Evolutionary conservation across 2,888 invertebrate genomes (phyloP).

Genomic region (Coelopa pilipes): DNA sequence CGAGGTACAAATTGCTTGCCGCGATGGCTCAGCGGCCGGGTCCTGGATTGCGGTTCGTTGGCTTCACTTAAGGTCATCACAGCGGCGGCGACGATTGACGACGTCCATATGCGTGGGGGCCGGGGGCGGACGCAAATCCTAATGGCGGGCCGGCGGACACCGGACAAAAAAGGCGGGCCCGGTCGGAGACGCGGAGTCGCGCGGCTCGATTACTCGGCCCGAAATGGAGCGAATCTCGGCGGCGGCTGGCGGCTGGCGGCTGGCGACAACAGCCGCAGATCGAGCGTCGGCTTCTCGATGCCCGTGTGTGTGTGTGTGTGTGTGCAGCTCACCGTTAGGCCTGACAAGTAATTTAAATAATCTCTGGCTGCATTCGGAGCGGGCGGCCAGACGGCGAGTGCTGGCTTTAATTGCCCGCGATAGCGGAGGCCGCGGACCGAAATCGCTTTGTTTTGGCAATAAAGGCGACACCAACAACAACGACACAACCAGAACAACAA

Average conservation of each 20-base stretch:
- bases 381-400: not conserved
- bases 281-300: not conserved
- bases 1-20: slow-evolving; percentile 11
- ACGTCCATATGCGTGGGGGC: not conserved
- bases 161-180: not conserved
- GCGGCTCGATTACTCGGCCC: not conserved
- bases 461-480: slow-evolving; percentile 7
- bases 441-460: not conserved
- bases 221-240: slow-evolving; percentile 5
- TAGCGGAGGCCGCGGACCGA: no score
- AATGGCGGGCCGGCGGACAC: not conserved
- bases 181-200: no score
- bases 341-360: slow-evolving; percentile 7
- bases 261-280: not conserved
- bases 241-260: no score
- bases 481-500: not conserved
- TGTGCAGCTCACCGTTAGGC: not conserved
- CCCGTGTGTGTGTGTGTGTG: not conserved
- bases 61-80: slow-evolving; percentile 18
- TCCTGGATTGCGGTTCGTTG: no score
- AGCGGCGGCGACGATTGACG: not conserved
- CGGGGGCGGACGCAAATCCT: not conserved
- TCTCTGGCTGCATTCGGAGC: not conserved
- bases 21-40: no score
- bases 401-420: not conserved